Conservation (phyloP, 2,888 invertebrate genomes). For the Subacronicta megacephala region DNA sequence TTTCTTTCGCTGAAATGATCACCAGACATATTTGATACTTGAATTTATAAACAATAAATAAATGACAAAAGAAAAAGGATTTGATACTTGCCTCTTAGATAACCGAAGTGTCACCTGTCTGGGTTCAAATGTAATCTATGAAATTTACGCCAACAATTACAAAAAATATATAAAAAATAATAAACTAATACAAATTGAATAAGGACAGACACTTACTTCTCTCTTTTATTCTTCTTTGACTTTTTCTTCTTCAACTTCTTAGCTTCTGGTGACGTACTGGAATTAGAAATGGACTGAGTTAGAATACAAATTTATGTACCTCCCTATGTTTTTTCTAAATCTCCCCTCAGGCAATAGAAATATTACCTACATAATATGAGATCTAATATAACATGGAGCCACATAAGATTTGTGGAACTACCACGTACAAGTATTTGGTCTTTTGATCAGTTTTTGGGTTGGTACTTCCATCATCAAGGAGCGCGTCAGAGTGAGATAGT, state of each 20-base stretch:
- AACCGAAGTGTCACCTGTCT: slow-evolving; percentile 84
- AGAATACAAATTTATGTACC: slow-evolving; percentile 8
- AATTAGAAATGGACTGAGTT: slow-evolving; percentile 55
- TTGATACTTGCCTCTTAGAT: slow-evolving; percentile 83
- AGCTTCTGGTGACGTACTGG: slow-evolving; percentile 92
- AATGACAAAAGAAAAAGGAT: slow-evolving; percentile 33
- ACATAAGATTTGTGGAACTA: too few relatives aligned
- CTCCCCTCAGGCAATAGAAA: too few relatives aligned
- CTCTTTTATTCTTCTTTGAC: slow-evolving; percentile 93
- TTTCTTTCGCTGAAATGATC: slow-evolving; percentile 85
- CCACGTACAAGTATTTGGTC: too few relatives aligned
- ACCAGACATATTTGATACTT: slow-evolving; percentile 52
- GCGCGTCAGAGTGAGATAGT: too few relatives aligned
- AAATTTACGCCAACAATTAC: slow-evolving; percentile 63
- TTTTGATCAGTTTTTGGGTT: too few relatives aligned
- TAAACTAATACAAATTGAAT: slow-evolving; percentile 13
- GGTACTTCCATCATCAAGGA: too few relatives aligned
- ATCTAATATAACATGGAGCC: too few relatives aligned
- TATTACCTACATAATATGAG: too few relatives aligned
- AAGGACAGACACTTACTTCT: slow-evolving; percentile 89
- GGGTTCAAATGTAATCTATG: slow-evolving; percentile 76
- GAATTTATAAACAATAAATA: slow-evolving; percentile 31
- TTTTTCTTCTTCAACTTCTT: slow-evolving; percentile 95
- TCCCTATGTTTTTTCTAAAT: too few relatives aligned
- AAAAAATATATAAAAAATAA: slow-evolving; percentile 53